Evolutionary conservation across 2,888 invertebrate species (phyloP).

Genomic region (Drosophila paucipuncta): DNA sequence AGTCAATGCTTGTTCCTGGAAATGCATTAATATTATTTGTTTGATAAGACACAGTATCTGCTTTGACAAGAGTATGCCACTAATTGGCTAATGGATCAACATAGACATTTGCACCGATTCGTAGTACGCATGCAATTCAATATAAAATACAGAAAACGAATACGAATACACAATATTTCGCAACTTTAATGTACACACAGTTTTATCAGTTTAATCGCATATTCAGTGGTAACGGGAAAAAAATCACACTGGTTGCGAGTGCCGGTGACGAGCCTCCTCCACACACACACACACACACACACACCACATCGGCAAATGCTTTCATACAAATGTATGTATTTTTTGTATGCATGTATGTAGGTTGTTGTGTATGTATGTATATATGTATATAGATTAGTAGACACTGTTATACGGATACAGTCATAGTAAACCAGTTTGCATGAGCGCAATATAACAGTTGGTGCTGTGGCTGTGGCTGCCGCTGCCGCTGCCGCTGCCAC

Average conservation of each 20-base stretch:
- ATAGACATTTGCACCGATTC: not conserved
- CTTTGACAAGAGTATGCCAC: not conserved
- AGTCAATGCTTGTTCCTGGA: not conserved
- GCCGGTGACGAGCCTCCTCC: conserved; percentile 72
- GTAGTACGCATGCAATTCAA: not conserved
- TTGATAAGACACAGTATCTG: not conserved
- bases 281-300: conserved; percentile 34
- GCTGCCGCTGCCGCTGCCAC: conserved; percentile 4
- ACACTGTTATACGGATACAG: conserved; percentile 60
- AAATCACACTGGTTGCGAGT: conserved; percentile 20
- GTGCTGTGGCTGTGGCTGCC: conserved; percentile 1
- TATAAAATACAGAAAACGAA: not conserved
- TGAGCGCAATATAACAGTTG: conserved; percentile 65
- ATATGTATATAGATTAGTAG: conserved; percentile 7
- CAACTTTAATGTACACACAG: not conserved
- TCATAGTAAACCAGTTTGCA: conserved; percentile 60
- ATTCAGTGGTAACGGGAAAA: conserved; percentile 1
- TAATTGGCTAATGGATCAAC: not conserved
- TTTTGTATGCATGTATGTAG: not conserved
- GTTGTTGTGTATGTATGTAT: not conserved
- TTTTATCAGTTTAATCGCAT: not conserved
- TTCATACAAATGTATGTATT: not conserved
- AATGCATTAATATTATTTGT: not conserved
- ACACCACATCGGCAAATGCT: conserved; percentile 1
- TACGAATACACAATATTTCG: not conserved